Percentiles rank a stretch among this genome's conserved stretches.
Conservation (phyloP, 2,113 vertebrate genomes). For the Polypterus bichir region DNA sequence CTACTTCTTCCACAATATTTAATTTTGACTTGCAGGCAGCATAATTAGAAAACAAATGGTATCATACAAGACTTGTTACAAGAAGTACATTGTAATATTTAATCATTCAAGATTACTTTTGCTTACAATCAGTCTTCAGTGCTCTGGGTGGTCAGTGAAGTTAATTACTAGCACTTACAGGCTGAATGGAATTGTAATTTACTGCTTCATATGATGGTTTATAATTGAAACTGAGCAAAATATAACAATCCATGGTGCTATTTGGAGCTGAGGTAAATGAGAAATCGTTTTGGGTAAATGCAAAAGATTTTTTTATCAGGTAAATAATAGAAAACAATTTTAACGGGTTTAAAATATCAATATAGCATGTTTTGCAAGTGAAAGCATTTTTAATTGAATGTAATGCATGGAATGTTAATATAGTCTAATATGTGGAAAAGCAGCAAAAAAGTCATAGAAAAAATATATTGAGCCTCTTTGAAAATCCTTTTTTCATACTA, state of each 20-base stretch:
- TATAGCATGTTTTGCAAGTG: background rate
- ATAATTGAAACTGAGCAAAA: conserved; percentile 13
- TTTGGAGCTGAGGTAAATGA: conserved; percentile 4
- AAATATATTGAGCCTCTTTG: too few species aligned
- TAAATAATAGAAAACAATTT: conserved; percentile 1
- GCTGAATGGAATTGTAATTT: conserved; percentile 5
- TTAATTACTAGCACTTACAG: conserved; percentile 17
- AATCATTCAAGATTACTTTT: conserved; percentile 6
- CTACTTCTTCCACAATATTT: background rate
- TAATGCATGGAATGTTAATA: too few species aligned
- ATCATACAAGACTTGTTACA: background rate
- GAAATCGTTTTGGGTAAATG: background rate
- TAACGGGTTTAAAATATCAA: background rate
- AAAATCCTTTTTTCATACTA: too few species aligned
- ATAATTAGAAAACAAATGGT: conserved; percentile 11
- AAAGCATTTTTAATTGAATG: background rate
- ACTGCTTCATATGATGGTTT: conserved; percentile 12
- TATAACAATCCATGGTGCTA: conserved; percentile 8
- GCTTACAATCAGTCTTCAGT: conserved; percentile 4
- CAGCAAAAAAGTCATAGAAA: too few species aligned
- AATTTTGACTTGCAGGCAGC: background rate
- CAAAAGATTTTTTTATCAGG: background rate
- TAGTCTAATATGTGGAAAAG: too few species aligned
- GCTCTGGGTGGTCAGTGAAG: conserved; percentile 10
- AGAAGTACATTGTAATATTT: conserved; percentile 11